Base-by-base conservation (phyloP, 2,113 vertebrate species). In the Morone saxatilis region DNA sequence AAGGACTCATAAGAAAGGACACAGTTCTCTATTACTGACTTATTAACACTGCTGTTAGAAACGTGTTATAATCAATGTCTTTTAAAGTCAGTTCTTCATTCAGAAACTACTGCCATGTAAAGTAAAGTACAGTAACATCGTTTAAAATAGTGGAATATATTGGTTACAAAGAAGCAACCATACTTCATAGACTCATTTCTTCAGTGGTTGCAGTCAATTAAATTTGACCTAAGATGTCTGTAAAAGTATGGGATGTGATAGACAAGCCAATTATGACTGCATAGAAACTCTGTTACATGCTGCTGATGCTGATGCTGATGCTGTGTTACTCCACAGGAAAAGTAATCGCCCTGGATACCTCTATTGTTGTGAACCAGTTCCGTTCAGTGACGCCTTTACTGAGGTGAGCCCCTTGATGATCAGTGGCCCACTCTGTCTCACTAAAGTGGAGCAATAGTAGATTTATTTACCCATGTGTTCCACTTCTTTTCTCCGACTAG, bases 361-460 rank as follows among this genome's bases (percentile, higher is more conserved):
- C 94, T 0, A 93, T 97, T 68, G 84, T 95, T 25, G 0, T 97
- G 77, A 93, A 94, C 80, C 96, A 97, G 94, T 96, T 96, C 68
- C 94, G 93, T 19, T 78, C 93, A 14, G 95, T 83, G 0, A 81
- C 89, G 2, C 94, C 95, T 4, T 59, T 11, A 19, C 65, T 85
- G 1, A 91, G 82, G 91, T 92, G 40, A 90, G 83, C 17, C 62
- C 10, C 31, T 61, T 2, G 8, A n/a, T 36, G 45, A 41, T 11
- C 2, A 14, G 22, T 43, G 14, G 51, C 8, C 4, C 11, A 19
- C 4, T 41, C 11, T 61, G 17, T 50, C 25, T 36, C 4, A 0
- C 11, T 36, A 7, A 73, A n/a, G 3, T 61, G 12, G 13, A 50
- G 19, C 22, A 38, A 16, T 5, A 17, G 20, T 17, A 45, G 10